Base-by-base conservation (phyloP, 35 echinoderm and acorn worm genomes). In the Diadema setosum region DNA sequence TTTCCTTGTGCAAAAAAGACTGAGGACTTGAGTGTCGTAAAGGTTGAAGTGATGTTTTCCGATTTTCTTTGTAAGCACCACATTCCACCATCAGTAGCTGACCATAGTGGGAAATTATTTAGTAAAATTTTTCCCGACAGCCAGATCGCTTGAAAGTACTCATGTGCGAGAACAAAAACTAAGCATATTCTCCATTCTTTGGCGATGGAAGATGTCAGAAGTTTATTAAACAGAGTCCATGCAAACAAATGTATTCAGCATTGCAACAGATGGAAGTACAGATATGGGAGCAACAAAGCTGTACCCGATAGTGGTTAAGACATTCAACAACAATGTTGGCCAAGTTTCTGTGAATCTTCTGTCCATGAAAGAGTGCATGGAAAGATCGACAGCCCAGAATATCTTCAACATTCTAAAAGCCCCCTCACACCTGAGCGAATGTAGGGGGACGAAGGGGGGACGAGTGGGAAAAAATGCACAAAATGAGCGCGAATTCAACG, bases 231-330 rank as follows among this genome's bases (percentile, higher is more conserved):
- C 76, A 63, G 36, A 39, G 23, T 40, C 7, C 9, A 69, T 87
- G 74, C 73, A 65, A 70, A 27, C 27, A 11, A 42, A 67, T 17
- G 63, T 67, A 20, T 93, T 46, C 52, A 93, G 84, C 50, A 44
- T 93, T 25, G 90, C 91, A 58, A 93, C 91, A 42, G 83, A 87
- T 65, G 90, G 84, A 24, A 92, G 90, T 45, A 92, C 45, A 17
- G 74, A 78, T 87, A 21, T 42, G 24, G 49, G 52, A 17, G 32
- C 26, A 26, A 60, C 58, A 35, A 87, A 92, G 29, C 76, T 93
- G 29, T 93, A 93, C 44, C 91, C 91, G 14, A 48, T 93, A 41
- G 21, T 93, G 34, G 58, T 93, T 52, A 70, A 49, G 24, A 58
- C 12, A 42, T 86, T 78, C 65, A 46, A 86, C 49, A 75, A 75